These are phyloP conservation scores for Lethocerus indicus DNA, from an alignment of 1,140 invertebrate species.

Conservation along the genomic window DNA sequence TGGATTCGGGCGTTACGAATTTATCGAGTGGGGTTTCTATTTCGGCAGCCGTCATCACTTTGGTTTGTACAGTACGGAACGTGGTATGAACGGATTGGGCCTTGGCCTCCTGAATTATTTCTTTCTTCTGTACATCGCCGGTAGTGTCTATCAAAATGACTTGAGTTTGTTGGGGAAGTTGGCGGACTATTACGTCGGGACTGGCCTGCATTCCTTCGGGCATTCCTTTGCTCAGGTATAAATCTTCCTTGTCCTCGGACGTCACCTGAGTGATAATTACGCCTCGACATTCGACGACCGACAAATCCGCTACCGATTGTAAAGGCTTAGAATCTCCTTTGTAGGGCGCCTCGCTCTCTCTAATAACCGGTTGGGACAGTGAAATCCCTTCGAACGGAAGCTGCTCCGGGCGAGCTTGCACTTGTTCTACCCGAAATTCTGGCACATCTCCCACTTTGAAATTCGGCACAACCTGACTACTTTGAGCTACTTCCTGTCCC, in stretches of 20 bases:
- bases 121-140: slow-evolving; percentile 11
- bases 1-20: slow-evolving; percentile 15
- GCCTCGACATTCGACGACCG: slow-evolving; percentile 23
- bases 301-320: slow-evolving; percentile 20
- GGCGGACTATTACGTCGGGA: slow-evolving; percentile 13
- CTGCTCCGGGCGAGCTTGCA: slow-evolving; percentile 18
- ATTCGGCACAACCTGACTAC: slow-evolving; percentile 19
- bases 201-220: slow-evolving; percentile 15
- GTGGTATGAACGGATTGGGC: slow-evolving; percentile 13
- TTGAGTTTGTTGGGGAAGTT: slow-evolving; percentile 21
- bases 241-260: slow-evolving; percentile 22
- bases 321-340: slow-evolving; percentile 22
- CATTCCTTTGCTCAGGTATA: slow-evolving; percentile 4
- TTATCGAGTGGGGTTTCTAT: slow-evolving; percentile 14
- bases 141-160: slow-evolving; percentile 14
- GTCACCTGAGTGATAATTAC: slow-evolving; percentile 21
- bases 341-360: slow-evolving; percentile 27
- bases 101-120: slow-evolving; percentile 4
- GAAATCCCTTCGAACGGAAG: slow-evolving; percentile 31
- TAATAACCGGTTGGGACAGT: slow-evolving; percentile 25
- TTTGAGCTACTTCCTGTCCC: slow-evolving; percentile 23
- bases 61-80: slow-evolving; percentile 15
- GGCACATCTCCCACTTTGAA: slow-evolving; percentile 15
- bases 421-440: slow-evolving; percentile 13
- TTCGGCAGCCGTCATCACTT: slow-evolving; percentile 15